phyloP scores from a whole-genome alignment of 2,113 vertebrate species.

The Brachyhypopomus occidentalis region DNA sequence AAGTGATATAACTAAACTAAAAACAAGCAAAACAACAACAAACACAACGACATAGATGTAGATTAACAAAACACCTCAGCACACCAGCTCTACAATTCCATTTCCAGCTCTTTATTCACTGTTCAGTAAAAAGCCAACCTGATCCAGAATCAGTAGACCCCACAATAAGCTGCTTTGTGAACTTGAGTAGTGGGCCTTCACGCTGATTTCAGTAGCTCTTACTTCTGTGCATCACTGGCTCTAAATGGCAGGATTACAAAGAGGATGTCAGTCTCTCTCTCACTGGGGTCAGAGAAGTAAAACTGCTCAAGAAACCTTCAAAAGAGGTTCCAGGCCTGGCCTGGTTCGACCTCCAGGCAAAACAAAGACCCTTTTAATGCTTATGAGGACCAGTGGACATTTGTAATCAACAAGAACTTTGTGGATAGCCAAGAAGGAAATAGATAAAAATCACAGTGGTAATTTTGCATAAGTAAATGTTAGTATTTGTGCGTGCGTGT shows the following conservation, averaged over 20 bases:
- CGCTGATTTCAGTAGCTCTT: slow-evolving; percentile 2
- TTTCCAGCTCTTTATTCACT: background rate
- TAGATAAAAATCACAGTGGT: background rate
- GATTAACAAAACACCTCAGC: background rate
- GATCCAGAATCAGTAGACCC: background rate
- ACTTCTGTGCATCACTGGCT: slow-evolving; percentile 10
- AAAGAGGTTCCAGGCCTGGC: slow-evolving; percentile 27
- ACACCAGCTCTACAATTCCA: background rate
- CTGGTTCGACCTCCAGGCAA: slow-evolving; percentile 32
- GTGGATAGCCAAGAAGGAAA: background rate
- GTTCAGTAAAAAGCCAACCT: background rate
- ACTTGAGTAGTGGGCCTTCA: background rate
- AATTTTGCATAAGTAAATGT: slow-evolving; percentile 56
- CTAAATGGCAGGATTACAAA: slow-evolving; percentile 32
- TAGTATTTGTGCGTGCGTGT: slow-evolving; percentile 1
- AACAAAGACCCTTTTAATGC: slow-evolving; percentile 8
- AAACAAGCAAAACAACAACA: background rate
- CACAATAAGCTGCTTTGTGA: slow-evolving; percentile 15
- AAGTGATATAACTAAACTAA: background rate
- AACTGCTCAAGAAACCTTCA: slow-evolving; percentile 28
- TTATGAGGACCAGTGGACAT: background rate
- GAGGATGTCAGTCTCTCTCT: slow-evolving; percentile 18
- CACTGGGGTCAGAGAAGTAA: slow-evolving; percentile 18
- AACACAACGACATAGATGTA: background rate
- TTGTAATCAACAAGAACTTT: background rate